Evolutionary conservation across 1,140 invertebrate genomes (phyloP).

Genomic region (silkworm (Bombyx mori)): ASM3026992v2 NC_085131.1:1706001-1706500

Average conservation of each 20-base stretch:
- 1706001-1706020: slow-evolving; percentile 61
- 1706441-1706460: slow-evolving; percentile 61
- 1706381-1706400: slow-evolving; percentile 62
- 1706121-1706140: slow-evolving; percentile 33
- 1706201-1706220: slow-evolving; percentile 27
- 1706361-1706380: slow-evolving; percentile 66
- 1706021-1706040: slow-evolving; percentile 51
- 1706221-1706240: slow-evolving; percentile 11
- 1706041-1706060: slow-evolving; percentile 49
- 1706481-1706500: slow-evolving; percentile 15
- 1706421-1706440: slow-evolving; percentile 68
- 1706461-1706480: slow-evolving; percentile 55
- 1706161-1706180: slow-evolving; percentile 19
- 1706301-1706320: slow-evolving; percentile 52
- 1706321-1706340: slow-evolving; percentile 53
- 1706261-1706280: slow-evolving; percentile 9
- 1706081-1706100: slow-evolving; percentile 34
- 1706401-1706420: slow-evolving; percentile 64
- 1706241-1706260: slow-evolving; percentile 18
- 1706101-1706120: slow-evolving; percentile 23
- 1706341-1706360: slow-evolving; percentile 62
- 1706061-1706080: slow-evolving; percentile 38
- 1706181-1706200: slow-evolving; percentile 27
- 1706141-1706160: slow-evolving; percentile 22
- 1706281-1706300: slow-evolving; percentile 47